A percentile compares a stretch with the other conserved stretches of the same genome.
These are phyloP conservation scores for Morpho helenor DNA, from an alignment of 2,888 invertebrate genomes.

Conservation along the genomic window DNA sequence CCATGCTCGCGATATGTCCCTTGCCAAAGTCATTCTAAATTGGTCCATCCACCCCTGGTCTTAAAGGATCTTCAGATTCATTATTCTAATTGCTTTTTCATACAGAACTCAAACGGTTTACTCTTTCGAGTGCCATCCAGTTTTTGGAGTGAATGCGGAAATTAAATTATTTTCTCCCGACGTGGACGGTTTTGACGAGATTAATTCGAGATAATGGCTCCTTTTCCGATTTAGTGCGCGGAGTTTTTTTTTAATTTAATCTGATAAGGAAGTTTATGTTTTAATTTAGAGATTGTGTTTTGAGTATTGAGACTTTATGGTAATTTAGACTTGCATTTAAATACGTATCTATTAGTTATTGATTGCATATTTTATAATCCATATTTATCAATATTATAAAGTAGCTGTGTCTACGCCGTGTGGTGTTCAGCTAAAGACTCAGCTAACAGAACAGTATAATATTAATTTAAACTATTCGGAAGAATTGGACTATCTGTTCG, in stretches of 20 bases:
- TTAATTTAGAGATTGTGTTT: no score
- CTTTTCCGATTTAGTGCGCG: constrained; percentile 26
- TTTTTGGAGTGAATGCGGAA: constrained; percentile 57
- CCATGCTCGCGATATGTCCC: not conserved
- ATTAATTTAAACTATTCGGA: no score
- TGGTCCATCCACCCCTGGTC: constrained; percentile 23
- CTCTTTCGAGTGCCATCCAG: constrained; percentile 62
- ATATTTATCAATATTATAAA: no score
- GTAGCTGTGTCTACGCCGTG: no score
- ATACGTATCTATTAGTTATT: no score
- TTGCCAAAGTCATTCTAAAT: constrained; percentile 13
- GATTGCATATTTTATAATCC: no score
- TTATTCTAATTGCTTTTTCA: constrained; percentile 69
- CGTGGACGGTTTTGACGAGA: constrained; percentile 48
- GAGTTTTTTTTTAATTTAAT: not conserved
- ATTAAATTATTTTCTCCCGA: constrained; percentile 67
- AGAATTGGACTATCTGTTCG: no score
- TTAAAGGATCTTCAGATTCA: constrained; percentile 59
- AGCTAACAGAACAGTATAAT: no score
- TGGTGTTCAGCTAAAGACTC: no score
- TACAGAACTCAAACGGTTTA: constrained; percentile 58
- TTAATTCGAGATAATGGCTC: constrained; percentile 53
- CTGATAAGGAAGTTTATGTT: not conserved
- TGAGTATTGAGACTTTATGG: no score
- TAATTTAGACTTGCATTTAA: no score